Evolutionary conservation across 2,113 vertebrate genomes (phyloP), one percentile per base, ranked within the genome.

Genomic region (Oreotrochilus melanogaster): DNA sequence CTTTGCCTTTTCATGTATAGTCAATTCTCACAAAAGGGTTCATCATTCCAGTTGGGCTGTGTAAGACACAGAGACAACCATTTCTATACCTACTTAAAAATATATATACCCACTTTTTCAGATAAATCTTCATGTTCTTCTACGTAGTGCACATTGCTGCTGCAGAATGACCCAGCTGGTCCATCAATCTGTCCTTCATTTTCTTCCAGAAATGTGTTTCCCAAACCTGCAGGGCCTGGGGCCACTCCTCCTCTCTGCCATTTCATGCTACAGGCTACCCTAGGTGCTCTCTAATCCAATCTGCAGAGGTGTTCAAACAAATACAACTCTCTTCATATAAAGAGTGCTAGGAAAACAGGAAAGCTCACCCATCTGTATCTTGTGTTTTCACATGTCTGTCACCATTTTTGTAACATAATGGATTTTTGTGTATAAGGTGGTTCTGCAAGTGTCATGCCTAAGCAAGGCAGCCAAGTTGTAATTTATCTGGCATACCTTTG

Each of bases 341-440:
- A 39, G 39, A 39, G 39, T 39, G 39, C 39, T 39, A 39, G 39
- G 39, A 39, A 39, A 39, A 39, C 39, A 39, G 27, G 53, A 25
- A 16, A 56, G 15, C 56, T 72, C 25, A 21, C 10, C 21, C 27
- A 8, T 3, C 16, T 30, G 21, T 37, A 50, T 22, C 39, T 11
- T 65, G 50, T 42, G 21, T 54, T 93, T 73, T 84, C 37, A 12
- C 17, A 7, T 39, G 39, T 53, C 50, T 54, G 45, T 61, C n/a
- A 4, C 30, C 0, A 0, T 43, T 74, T 35, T 33, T 39, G 5
- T 21, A 19, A 21, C 3, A 7, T 18, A 23, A 19, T 11, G 18
- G 61, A 56, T 17, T 66, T 93, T n/a, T 84, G 50, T 65, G 73
- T 19, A 12, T 54, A 31, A 80, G 31, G 30, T 70, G 45, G 45